Evolutionary conservation across 2,113 vertebrate genomes (phyloP).

Genomic region (Corydoras sp.): DNA sequence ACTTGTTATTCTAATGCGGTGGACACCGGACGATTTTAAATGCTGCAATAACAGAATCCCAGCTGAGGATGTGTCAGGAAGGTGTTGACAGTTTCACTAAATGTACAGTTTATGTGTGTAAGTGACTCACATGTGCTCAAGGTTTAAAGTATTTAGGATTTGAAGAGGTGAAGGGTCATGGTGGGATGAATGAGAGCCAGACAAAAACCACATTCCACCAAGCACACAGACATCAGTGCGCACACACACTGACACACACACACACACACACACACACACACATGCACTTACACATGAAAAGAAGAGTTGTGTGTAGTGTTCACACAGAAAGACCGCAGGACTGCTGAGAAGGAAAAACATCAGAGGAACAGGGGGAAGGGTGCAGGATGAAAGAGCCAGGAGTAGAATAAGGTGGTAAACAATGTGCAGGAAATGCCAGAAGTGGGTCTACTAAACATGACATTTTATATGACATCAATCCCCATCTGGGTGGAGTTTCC

Average conservation of each 20-base stretch:
- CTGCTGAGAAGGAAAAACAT: slow-evolving; percentile 17
- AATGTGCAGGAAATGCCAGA: not conserved
- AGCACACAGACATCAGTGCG: slow-evolving; percentile 22
- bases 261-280: slow-evolving; percentile 11
- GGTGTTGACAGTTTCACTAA: not conserved
- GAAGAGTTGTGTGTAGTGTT: slow-evolving; percentile 24
- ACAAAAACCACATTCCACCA: slow-evolving; percentile 39
- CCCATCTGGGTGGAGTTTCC: too few species aligned
- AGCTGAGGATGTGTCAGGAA: too few species aligned
- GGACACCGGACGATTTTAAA: not conserved
- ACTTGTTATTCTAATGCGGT: not conserved
- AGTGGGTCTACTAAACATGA: not conserved
- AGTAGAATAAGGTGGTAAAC: not conserved
- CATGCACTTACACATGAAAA: not conserved
- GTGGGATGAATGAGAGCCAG: slow-evolving; percentile 36
- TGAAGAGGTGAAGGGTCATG: slow-evolving; percentile 29
- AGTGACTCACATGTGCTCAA: slow-evolving; percentile 1
- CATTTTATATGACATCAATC: too few species aligned
- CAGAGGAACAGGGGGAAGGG: slow-evolving; percentile 24
- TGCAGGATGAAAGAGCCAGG: slow-evolving; percentile 5
- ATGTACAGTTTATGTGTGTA: not conserved
- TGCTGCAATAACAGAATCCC: too few species aligned
- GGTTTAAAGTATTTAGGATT: slow-evolving; percentile 19
- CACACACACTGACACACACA: slow-evolving; percentile 9
- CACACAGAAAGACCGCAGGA: slow-evolving; percentile 22